Percentiles rank a stretch among this genome's conserved stretches.
phyloP scores from a whole-genome alignment of 2,113 vertebrate species.

The Sinocyclocheilus rhinocerous region DNA sequence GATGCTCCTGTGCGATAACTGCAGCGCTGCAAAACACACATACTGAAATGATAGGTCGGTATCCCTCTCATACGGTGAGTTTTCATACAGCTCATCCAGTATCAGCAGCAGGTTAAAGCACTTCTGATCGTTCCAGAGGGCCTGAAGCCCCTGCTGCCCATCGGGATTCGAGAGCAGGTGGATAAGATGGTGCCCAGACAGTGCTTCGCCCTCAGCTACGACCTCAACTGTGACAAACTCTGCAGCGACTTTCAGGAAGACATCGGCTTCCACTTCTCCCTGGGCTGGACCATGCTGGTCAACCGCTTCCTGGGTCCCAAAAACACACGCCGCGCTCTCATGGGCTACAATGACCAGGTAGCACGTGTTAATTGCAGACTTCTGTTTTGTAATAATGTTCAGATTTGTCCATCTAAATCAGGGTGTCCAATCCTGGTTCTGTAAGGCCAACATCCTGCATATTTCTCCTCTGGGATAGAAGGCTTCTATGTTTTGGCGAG shows the following conservation, averaged over 20 bases:
- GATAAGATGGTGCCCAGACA: slow-evolving; percentile 49
- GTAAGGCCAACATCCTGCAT: too few species aligned
- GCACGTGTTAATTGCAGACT: background rate
- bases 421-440: too few species aligned
- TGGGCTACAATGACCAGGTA: slow-evolving; percentile 95
- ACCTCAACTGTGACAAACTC: slow-evolving; percentile 96
- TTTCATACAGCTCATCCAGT: background rate
- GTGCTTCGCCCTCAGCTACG: slow-evolving; percentile 68
- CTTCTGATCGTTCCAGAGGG: slow-evolving; percentile 40
- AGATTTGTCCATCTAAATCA: too few species aligned
- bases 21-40: slow-evolving; percentile 85
- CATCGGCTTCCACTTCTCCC: slow-evolving; percentile 94
- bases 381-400: too few species aligned
- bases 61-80: background rate
- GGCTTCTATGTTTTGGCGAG: too few species aligned
- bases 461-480: too few species aligned
- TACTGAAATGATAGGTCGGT: slow-evolving; percentile 93
- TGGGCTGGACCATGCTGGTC: slow-evolving; percentile 98
- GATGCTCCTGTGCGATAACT: slow-evolving; percentile 88
- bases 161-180: slow-evolving; percentile 47
- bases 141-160: slow-evolving; percentile 52
- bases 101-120: background rate
- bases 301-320: slow-evolving; percentile 95
- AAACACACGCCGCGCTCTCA: slow-evolving; percentile 87
- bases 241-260: slow-evolving; percentile 98